These are phyloP conservation scores for Psix sp. DNA, from an alignment of 1,140 invertebrate species.

Conservation along the genomic window DNA sequence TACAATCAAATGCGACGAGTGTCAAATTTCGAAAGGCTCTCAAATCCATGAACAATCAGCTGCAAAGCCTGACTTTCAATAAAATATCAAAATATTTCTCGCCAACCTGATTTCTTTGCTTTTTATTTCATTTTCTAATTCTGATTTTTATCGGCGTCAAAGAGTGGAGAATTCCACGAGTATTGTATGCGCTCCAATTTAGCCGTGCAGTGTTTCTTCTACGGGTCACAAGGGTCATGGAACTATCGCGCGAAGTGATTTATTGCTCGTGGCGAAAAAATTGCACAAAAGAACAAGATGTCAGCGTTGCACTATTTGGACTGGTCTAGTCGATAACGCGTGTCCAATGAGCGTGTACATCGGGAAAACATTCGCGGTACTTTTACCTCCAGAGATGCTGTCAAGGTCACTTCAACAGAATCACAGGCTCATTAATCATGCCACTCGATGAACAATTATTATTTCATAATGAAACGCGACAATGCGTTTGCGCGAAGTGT, in stretches of 20 bases:
- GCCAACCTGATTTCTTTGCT: too few relatives aligned
- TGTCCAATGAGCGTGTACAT: slow-evolving; percentile 43
- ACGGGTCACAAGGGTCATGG: slow-evolving; percentile 51
- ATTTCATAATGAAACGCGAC: slow-evolving; percentile 42
- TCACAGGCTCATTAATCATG: slow-evolving; percentile 38
- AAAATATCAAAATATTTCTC: not conserved
- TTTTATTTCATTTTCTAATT: too few relatives aligned
- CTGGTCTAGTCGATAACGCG: slow-evolving; percentile 40
- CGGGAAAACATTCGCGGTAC: slow-evolving; percentile 20
- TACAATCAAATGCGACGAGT: slow-evolving; percentile 21
- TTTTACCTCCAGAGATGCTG: slow-evolving; percentile 12
- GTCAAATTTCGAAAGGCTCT: slow-evolving; percentile 15
- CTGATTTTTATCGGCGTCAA: not conserved
- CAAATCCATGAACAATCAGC: not conserved
- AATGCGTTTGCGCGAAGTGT: too few relatives aligned
- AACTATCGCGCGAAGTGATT: slow-evolving; percentile 58
- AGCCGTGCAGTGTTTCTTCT: slow-evolving; percentile 7
- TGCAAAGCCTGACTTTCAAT: not conserved
- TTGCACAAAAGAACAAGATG: slow-evolving; percentile 26
- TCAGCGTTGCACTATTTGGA: slow-evolving; percentile 31
- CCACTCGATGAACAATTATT: slow-evolving; percentile 18
- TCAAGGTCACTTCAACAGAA: slow-evolving; percentile 33
- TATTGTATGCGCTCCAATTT: slow-evolving; percentile 7
- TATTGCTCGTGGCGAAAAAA: slow-evolving; percentile 32
- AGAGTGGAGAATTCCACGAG: slow-evolving; percentile 3